phyloP scores from a whole-genome alignment of 2,888 invertebrate species.

The Eretmocerus hayati region DNA sequence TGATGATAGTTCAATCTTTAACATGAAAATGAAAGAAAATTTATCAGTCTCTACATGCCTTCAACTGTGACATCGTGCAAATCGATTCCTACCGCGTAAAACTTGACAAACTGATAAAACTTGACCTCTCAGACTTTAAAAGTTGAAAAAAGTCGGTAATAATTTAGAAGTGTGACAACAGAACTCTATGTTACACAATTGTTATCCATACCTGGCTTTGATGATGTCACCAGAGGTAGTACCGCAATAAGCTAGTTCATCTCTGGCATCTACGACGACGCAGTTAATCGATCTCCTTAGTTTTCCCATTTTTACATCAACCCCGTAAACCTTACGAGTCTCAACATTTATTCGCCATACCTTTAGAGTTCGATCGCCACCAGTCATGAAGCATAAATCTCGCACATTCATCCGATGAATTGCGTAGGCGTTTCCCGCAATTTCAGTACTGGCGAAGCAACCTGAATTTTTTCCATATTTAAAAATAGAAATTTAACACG shows the following conservation, averaged over 20 bases:
- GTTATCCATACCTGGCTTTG: conserved; percentile 41
- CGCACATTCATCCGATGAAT: conserved; percentile 53
- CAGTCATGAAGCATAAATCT: conserved; percentile 64
- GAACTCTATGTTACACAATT: too few relatives aligned
- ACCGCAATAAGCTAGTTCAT: conserved; percentile 74
- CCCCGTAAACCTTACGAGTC: conserved; percentile 62
- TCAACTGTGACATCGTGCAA: too few relatives aligned
- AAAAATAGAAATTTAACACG: too few relatives aligned
- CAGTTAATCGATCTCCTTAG: conserved; percentile 70
- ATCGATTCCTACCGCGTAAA: too few relatives aligned
- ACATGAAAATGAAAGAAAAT: neutral
- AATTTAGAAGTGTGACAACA: too few relatives aligned
- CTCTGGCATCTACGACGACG: conserved; percentile 62
- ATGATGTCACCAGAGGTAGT: conserved; percentile 74
- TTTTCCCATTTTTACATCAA: conserved; percentile 72
- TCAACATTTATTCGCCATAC: conserved; percentile 68
- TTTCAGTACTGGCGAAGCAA: conserved; percentile 56
- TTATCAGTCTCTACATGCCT: too few relatives aligned
- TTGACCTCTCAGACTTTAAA: too few relatives aligned
- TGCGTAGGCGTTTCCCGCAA: conserved; percentile 64
- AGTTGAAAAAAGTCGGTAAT: too few relatives aligned
- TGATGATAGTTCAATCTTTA: conserved; percentile 55
- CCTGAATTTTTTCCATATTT: conserved; percentile 35
- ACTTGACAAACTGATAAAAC: neutral
- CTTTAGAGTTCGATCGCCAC: conserved; percentile 65